Percentiles rank a stretch among this genome's conserved stretches.
These are phyloP conservation scores for Tholera decimalis DNA, from an alignment of 2,888 invertebrate genomes.

Conservation along the genomic window DNA sequence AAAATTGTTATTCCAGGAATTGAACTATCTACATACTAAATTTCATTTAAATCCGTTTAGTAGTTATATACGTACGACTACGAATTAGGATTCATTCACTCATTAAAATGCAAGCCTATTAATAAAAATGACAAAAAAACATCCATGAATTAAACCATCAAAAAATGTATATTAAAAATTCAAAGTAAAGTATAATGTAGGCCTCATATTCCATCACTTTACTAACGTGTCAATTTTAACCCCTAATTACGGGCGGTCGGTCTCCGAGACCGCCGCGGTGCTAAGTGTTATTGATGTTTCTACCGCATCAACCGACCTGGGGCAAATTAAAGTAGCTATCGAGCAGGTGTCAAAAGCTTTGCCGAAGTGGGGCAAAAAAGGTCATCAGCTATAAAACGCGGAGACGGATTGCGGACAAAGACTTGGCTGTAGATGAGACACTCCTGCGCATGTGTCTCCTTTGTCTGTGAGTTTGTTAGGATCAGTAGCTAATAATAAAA, in stretches of 20 bases:
- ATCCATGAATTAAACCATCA: constrained; percentile 46
- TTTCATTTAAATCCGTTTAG: too few species aligned
- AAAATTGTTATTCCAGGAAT: too few species aligned
- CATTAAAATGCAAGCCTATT: too few species aligned
- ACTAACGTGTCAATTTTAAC: constrained; percentile 86
- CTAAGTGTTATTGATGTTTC: constrained; percentile 87
- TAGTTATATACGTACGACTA: too few species aligned
- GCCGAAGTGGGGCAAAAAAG: constrained; percentile 86
- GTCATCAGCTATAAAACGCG: constrained; percentile 85
- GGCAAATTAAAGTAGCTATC: constrained; percentile 85
- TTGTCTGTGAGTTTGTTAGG: neutral
- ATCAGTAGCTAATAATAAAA: too few species aligned
- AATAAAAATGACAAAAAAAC: too few species aligned
- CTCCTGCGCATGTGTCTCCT: neutral
- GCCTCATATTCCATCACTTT: constrained; percentile 68
- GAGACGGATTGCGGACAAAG: constrained; percentile 76
- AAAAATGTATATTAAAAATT: constrained; percentile 28
- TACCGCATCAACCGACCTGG: constrained; percentile 78
- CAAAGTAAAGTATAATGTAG: constrained; percentile 38
- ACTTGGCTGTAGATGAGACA: constrained; percentile 62
- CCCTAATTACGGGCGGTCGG: constrained; percentile 78
- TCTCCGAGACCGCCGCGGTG: constrained; percentile 74
- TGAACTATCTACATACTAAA: too few species aligned
- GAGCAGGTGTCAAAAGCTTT: constrained; percentile 89
- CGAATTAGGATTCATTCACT: too few species aligned